phyloP scores from a whole-genome alignment of 2,888 invertebrate genomes.

The Cepaea hortensis region DNA sequence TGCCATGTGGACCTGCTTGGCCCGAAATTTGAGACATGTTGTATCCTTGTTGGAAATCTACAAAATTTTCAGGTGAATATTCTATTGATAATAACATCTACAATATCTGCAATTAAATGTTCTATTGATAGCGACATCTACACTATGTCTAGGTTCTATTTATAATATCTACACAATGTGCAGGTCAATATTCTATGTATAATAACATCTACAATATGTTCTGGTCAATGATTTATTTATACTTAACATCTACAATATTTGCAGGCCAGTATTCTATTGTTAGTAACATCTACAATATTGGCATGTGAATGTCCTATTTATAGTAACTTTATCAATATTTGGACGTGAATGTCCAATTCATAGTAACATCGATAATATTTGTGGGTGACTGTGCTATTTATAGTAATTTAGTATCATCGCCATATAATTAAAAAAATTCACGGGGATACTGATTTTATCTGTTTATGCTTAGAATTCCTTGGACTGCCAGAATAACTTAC shows the following conservation, averaged over 20 bases:
- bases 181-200: neutral
- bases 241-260: conserved; percentile 46
- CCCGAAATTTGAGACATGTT: conserved; percentile 57
- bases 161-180: conserved; percentile 47
- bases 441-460: too few species aligned
- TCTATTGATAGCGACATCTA: too few species aligned
- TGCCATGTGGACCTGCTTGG: conserved; percentile 53
- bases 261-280: neutral
- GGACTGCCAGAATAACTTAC: too few species aligned
- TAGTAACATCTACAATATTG: conserved; percentile 47
- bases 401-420: neutral
- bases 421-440: too few species aligned
- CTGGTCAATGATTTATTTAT: neutral
- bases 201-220: conserved; percentile 47
- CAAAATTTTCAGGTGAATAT: neutral
- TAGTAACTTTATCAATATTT: neutral
- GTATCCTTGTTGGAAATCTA: conserved; percentile 56
- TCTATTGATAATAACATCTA: neutral
- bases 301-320: neutral
- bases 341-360: neutral
- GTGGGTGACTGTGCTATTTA: neutral
- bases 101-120: neutral
- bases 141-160: too few species aligned
- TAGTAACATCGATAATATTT: conserved; percentile 49
- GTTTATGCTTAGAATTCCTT: too few species aligned